Evolutionary conservation across 2,888 invertebrate genomes (phyloP), one percentile per base, ranked within the genome.

Genomic region (Abrostola tripartita): DNA sequence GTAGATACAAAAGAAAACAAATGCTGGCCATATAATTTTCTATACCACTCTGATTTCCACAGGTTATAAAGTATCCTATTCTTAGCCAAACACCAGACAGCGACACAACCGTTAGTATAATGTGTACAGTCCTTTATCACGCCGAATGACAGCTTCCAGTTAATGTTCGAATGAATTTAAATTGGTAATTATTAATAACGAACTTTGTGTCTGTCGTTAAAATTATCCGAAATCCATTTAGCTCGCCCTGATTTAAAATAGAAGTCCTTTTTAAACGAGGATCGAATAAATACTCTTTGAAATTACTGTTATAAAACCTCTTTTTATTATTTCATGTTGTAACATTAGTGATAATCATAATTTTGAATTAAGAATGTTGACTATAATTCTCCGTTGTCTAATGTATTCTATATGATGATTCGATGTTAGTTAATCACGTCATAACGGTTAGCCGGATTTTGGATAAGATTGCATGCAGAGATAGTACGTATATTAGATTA

Each of bases 161-260:
- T 73, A 73, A 78, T 76, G 38, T 77, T 65, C 63, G 53, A 73
- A 73, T 63, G 68, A 78, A 68, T 77, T 78, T 76, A 76, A 78
- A 77, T 76, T 64, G 78, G 61, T 78, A 72, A 78, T 77, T 76
- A 76, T 78, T 79, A 78, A 74, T 79, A 79, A 79, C 79, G 74
- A 76, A 79, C 68, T 76, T 78, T 71, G 56, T 59, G 76, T 61
- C 76, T 73, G 71, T 61, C 77, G 71, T 67, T 67, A 76, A 59
- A 78, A 78, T 77, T 77, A 77, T 77, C 71, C 55, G 79, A 62
- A 79, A 79, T 76, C 68, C 79, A 76, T 78, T 78, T 76, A 66
- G 61, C 68, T 65, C 57, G 71, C 44, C 61, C 64, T 56, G 58
- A 59, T 77, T 78, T 76, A 65, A 78, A 79, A 78, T 79, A 68